Evolutionary conservation across 2,888 invertebrate genomes (phyloP).

Genomic region (Ethmia dodecea): DNA sequence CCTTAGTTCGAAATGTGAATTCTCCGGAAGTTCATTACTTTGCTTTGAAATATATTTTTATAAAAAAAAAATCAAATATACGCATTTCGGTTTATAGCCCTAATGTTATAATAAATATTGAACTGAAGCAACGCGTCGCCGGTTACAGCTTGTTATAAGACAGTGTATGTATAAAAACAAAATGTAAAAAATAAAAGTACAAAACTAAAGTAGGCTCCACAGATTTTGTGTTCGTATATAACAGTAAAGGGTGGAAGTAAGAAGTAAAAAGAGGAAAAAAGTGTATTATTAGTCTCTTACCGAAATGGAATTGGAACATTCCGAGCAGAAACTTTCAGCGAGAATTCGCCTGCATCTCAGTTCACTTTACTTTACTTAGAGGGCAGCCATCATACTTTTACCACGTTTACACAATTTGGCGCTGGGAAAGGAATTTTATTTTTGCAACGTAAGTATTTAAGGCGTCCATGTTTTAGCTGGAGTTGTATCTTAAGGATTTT

Average conservation of each 20-base stretch:
- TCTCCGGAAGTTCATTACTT: no score
- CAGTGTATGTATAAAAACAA: no score
- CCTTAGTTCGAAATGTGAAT: no score
- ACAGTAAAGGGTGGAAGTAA: constrained; percentile 76
- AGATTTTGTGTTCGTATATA: constrained; percentile 53
- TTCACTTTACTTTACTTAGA: constrained; percentile 71
- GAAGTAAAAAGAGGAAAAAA: constrained; percentile 76
- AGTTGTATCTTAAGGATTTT: no score
- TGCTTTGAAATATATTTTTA: no score
- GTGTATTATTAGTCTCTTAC: constrained; percentile 77
- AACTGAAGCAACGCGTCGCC: no score
- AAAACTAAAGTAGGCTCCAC: constrained; percentile 48
- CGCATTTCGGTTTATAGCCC: no score
- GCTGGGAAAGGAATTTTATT: constrained; percentile 49
- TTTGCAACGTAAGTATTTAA: constrained; percentile 27
- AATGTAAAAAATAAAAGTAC: no score
- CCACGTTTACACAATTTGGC: constrained; percentile 57
- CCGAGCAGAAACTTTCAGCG: constrained; percentile 69
- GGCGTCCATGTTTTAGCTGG: no score
- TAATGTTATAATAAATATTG: no score
- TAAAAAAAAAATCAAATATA: no score
- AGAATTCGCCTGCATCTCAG: constrained; percentile 60
- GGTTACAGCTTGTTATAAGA: no score
- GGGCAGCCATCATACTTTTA: constrained; percentile 69
- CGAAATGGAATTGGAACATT: constrained; percentile 78